These are phyloP conservation scores for Cantharis rufa DNA, from an alignment of 2,888 invertebrate genomes.

Conservation along the genomic window DNA sequence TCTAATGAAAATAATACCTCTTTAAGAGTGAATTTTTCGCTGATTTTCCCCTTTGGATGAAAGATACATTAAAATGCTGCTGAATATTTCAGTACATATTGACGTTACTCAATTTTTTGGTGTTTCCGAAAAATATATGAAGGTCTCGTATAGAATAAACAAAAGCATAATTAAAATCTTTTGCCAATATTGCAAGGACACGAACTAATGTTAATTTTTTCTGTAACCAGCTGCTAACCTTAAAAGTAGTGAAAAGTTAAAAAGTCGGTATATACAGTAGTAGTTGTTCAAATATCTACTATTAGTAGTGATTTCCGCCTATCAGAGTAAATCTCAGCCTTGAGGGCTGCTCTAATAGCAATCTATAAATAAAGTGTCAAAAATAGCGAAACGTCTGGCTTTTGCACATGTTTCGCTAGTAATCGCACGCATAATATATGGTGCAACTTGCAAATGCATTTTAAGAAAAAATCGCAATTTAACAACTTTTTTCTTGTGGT, in stretches of 20 bases:
- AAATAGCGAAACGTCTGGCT: conserved; percentile 13
- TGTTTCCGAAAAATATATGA: background rate
- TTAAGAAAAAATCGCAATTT: background rate
- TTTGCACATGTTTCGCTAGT: conserved; percentile 9
- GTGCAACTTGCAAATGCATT: conserved; percentile 6
- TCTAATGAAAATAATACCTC: too few species aligned
- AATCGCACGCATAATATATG: background rate
- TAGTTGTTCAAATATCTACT: background rate
- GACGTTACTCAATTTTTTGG: background rate
- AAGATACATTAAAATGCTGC: too few species aligned
- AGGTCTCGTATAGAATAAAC: background rate
- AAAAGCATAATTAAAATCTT: background rate
- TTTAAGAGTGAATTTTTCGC: too few species aligned
- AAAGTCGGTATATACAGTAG: background rate
- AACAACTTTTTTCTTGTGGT: background rate
- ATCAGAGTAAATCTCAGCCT: conserved; percentile 8
- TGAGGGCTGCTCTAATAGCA: conserved; percentile 10
- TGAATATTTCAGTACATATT: too few species aligned
- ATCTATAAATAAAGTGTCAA: conserved; percentile 12
- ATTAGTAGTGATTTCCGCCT: conserved; percentile 4
- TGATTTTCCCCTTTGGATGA: too few species aligned
- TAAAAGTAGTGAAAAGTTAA: background rate
- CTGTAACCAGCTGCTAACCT: conserved; percentile 3
- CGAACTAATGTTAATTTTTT: conserved; percentile 4
- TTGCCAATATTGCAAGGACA: background rate